Percentiles rank a stretch among this genome's conserved stretches.
Evolutionary conservation across 2,888 invertebrate species (phyloP).

Genomic region (Mechanitis messenoides): DNA sequence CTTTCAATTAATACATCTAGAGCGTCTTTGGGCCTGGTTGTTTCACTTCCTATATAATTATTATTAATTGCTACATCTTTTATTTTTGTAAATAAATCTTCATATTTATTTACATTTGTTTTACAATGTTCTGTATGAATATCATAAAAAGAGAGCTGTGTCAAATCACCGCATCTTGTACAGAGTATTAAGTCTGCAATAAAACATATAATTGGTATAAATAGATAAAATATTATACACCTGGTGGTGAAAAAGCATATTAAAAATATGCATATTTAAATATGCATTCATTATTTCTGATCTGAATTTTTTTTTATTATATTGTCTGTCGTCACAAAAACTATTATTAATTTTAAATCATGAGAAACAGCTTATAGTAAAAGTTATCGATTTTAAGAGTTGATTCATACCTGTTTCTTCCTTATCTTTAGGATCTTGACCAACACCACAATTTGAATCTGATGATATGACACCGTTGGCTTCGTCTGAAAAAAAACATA

Average conservation of each 20-base stretch:
- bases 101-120: slow-evolving; percentile 12
- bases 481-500: slow-evolving; percentile 32
- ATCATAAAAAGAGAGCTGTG: slow-evolving; percentile 18
- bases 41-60: slow-evolving; percentile 22
- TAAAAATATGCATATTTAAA: too few relatives aligned
- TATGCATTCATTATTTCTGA: too few relatives aligned
- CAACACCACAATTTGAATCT: slow-evolving; percentile 37
- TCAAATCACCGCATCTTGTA: slow-evolving; percentile 26
- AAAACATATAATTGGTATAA: not conserved
- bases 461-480: slow-evolving; percentile 44
- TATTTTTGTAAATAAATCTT: slow-evolving; percentile 18
- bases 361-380: too few relatives aligned
- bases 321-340: too few relatives aligned
- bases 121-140: slow-evolving; percentile 28
- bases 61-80: slow-evolving; percentile 25
- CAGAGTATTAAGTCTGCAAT: slow-evolving; percentile 30
- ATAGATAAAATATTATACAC: not conserved
- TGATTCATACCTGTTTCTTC: too few relatives aligned
- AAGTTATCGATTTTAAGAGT: too few relatives aligned
- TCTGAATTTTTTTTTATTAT: too few relatives aligned
- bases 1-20: slow-evolving; percentile 47
- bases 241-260: not conserved
- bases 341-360: too few relatives aligned
- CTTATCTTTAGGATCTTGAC: slow-evolving; percentile 7
- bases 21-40: slow-evolving; percentile 41